Evolutionary conservation across 2,113 vertebrate genomes (phyloP).

Genomic region (Natator depressus): DNA sequence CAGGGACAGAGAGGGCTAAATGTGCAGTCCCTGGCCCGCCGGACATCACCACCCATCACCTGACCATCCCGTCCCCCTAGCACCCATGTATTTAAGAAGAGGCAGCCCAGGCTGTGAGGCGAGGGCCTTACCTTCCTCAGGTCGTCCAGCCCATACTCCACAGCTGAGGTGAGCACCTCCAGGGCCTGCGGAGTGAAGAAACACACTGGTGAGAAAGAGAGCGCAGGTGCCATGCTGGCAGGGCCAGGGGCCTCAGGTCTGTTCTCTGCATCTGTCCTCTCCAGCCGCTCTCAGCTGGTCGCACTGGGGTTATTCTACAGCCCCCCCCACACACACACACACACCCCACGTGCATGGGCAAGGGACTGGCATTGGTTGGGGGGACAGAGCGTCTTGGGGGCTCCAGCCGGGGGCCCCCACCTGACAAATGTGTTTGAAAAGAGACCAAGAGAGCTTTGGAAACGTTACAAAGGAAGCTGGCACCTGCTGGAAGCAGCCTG

Average conservation of each 20-base stretch:
- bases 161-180: conserved; percentile 81
- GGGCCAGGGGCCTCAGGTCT: not conserved
- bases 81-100: too few species aligned
- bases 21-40: not conserved
- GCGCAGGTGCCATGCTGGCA: fast-evolving
- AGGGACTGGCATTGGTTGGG: not conserved
- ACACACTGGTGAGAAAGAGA: not conserved
- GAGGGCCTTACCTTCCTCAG: conserved; percentile 74
- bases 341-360: too few species aligned
- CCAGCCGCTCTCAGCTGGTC: not conserved
- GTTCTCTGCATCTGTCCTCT: fast-evolving
- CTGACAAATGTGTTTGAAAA: not conserved
- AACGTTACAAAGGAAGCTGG: not conserved
- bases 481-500: not conserved
- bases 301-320: not conserved
- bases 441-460: not conserved
- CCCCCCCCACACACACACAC: too few species aligned
- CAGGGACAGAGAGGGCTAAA: not conserved
- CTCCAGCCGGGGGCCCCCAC: not conserved
- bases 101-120: too few species aligned
- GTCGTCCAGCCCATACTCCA: conserved; percentile 82
- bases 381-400: not conserved
- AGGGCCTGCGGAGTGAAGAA: conserved; percentile 68
- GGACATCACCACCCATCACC: not conserved
- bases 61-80: not conserved